Percentiles rank a stretch among this genome's conserved stretches.
Conservation (phyloP, 1,140 invertebrate species). For the Drosophila azteca region DNA sequence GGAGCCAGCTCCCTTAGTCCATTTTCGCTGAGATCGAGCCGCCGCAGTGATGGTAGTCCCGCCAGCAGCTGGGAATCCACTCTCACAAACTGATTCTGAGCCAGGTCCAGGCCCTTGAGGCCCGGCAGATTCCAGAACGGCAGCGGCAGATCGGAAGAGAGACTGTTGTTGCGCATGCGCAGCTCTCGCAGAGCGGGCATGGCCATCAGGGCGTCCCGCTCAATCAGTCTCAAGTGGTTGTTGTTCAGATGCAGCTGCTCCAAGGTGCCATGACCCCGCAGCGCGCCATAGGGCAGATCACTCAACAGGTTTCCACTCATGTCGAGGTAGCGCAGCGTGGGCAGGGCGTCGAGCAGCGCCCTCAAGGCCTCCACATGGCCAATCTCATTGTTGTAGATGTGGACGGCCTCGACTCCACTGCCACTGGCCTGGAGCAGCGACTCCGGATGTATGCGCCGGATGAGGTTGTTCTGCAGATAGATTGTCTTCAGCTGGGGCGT, state of each 20-base stretch:
- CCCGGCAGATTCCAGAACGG: slow-evolving; percentile 92
- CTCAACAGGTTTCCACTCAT: slow-evolving; percentile 90
- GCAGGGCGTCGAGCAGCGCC: slow-evolving; percentile 90
- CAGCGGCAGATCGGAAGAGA: slow-evolving; percentile 86
- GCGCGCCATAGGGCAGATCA: slow-evolving; percentile 89
- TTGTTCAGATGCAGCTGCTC: slow-evolving; percentile 92
- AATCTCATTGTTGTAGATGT: slow-evolving; percentile 90
- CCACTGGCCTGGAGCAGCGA: slow-evolving; percentile 90
- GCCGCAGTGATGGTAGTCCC: slow-evolving; percentile 90
- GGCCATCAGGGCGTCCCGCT: slow-evolving; percentile 90
- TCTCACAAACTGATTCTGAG: slow-evolving; percentile 89
- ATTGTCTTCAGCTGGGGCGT: slow-evolving; percentile 89
- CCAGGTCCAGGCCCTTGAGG: slow-evolving; percentile 92
- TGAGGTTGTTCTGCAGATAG: slow-evolving; percentile 91
- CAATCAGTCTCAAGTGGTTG: slow-evolving; percentile 89
- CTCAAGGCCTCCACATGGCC: slow-evolving; percentile 89
- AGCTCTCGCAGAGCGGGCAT: slow-evolving; percentile 93
- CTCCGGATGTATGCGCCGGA: slow-evolving; percentile 91
- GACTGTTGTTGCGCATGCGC: slow-evolving; percentile 90
- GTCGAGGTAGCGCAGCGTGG: slow-evolving; percentile 90
- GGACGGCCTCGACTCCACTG: slow-evolving; percentile 90
- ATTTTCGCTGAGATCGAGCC: slow-evolving; percentile 92
- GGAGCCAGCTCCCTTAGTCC: slow-evolving; percentile 88
- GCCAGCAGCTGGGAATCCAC: slow-evolving; percentile 89
- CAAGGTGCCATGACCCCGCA: slow-evolving; percentile 90